Base-by-base conservation (phyloP, 2,113 vertebrate species). In the Rhinoderma darwinii region DNA sequence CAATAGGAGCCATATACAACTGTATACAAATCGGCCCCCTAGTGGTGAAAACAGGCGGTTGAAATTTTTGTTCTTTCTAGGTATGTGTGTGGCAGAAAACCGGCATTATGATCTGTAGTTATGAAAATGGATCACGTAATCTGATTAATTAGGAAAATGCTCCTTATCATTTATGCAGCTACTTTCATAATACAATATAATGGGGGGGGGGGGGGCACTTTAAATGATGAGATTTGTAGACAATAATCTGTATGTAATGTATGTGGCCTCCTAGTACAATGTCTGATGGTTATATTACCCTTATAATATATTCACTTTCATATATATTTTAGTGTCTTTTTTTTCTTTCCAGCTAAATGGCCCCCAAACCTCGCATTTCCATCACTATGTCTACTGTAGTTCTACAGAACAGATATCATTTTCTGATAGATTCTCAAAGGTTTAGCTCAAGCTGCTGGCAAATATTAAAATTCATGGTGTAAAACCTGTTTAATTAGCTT, bases 401-500 rank as follows among this genome's bases (percentile, higher is more conserved):
- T 50, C 44, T 32, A 44, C 10, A 32, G 27, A 10, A 22, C 82
- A 25, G 47, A 20, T 51, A 35, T 9, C 20, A 2, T 37, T 84
- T 74, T 59, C 43, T 59, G 35, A 84, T 35, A 51, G 32, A 27
- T 84, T 37, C 83, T 75, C 51, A 41, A 74, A 54, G 82, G 44
- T 41, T 84, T 56, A 39, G 22, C 39, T 74, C 5, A 56, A 72
- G 72, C 72, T 61, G 75, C 43, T 79, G 20, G 66, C 59, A 86
- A 78, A 86, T 50, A 79, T 86, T 78, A 56, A 86, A 79, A 86
- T 80, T 78, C 32, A 51, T 35, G 61, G 47, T 14, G 32, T 80
- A 86, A 80, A 80, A 80, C 70, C 75, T 54, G 44, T 86, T 86
- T 80, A 86, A 86, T 86, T 86, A 80, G 76, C 61, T 86, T 86